Base-by-base conservation (phyloP, 2,888 invertebrate species). In the Standfussiana lucernea region DNA sequence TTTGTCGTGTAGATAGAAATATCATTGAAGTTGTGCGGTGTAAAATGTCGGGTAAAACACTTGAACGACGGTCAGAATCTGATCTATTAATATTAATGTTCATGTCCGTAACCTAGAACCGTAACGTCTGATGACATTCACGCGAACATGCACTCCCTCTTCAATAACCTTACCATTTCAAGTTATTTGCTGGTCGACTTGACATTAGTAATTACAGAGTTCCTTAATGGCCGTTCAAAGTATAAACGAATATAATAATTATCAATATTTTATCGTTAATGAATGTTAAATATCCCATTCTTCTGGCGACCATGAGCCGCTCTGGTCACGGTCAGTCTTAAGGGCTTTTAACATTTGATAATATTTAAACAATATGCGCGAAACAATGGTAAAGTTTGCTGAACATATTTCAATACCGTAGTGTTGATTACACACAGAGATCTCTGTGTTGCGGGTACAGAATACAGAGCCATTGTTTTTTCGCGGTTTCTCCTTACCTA, bases 401-500 rank as follows among this genome's bases (percentile, higher is more conserved):
- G 76, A 82, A 70, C 70, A 84, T 77, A 72, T 84, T 78, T 85
- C 74, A 78, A 82, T 84, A 84, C 28, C 47, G 53, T 70, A 35
- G 79, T 79, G 79, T 81, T 78, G 72, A 79, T 85, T 86, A 77
- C 80, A 82, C 70, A 84, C 65, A 73, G 66, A 80, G 80, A 82
- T 79, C 77, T 86, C 77, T 84, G 83, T 87, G 81, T 87, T 86
- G 74, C 73, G 72, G 47, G 72, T 80, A 82, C 72, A 77, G 66
- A 77, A 71, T 80, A 82, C 72, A 77, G 66, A 77, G 69, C 84
- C 82, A 89, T 91, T 89, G 91, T 92, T 88, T 87, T 84, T 84
- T 80, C 81, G 87, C 82, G 86, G 88, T 90, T 92, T 90, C 87
- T 89, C 87, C 89, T 86, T 79, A 81, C 76, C 83, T 84, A 80